These are phyloP conservation scores for Antennarius striatus DNA, from an alignment of 2,113 vertebrate genomes.

Conservation along the genomic window DNA sequence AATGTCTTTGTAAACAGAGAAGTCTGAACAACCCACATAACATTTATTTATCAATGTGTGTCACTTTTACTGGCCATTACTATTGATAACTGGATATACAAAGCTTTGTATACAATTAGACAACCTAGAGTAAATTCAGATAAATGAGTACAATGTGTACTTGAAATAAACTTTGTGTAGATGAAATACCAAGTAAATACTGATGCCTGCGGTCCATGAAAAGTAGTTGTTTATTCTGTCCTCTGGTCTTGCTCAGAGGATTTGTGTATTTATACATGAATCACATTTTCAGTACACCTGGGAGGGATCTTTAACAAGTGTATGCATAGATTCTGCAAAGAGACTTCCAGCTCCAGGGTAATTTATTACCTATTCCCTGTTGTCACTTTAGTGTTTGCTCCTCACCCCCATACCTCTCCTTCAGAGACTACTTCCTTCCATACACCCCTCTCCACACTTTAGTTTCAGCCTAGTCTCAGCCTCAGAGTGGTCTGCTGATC, in stretches of 20 bases:
- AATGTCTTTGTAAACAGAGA: not conserved
- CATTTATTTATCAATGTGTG: not conserved
- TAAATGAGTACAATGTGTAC: too few species aligned
- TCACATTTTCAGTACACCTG: constrained; percentile 40
- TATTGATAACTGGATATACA: not conserved
- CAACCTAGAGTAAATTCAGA: not conserved
- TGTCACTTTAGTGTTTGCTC: constrained; percentile 40
- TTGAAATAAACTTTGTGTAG: too few species aligned
- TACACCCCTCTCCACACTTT: not conserved
- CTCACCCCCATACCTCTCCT: not conserved
- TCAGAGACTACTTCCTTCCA: constrained; percentile 1
- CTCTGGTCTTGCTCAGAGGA: not conserved
- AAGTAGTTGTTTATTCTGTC: not conserved
- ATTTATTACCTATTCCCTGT: constrained; percentile 63
- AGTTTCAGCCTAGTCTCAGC: not conserved
- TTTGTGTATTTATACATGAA: constrained; percentile 3
- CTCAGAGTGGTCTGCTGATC: constrained; percentile 63
- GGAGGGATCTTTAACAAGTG: constrained; percentile 64
- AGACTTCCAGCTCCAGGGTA: constrained; percentile 45
- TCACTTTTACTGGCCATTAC: not conserved
- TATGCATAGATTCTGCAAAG: constrained; percentile 50
- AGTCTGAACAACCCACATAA: not conserved
- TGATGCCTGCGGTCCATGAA: not conserved
- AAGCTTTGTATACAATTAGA: not conserved
- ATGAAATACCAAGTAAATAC: too few species aligned